Evolutionary conservation across 2,888 invertebrate species (phyloP).

Genomic region (Unio pictorum): DNA sequence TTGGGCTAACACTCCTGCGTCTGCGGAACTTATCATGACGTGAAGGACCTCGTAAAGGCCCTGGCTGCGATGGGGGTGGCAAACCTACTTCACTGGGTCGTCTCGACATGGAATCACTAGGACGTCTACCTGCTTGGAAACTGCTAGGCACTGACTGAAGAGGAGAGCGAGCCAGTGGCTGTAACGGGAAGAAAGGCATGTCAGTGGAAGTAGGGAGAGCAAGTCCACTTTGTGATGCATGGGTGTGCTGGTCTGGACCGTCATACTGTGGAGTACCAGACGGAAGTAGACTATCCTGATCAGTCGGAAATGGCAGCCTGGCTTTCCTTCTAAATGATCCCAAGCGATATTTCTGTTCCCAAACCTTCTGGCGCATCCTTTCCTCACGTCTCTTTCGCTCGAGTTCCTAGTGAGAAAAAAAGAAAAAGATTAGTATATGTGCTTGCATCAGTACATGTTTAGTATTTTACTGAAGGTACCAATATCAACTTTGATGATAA

Average conservation of each 20-base stretch:
- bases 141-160: neutral
- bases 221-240: conserved; percentile 5
- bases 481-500: neutral
- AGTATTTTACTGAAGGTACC: too few species aligned
- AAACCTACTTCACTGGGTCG: conserved; percentile 26
- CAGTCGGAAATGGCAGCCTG: conserved; percentile 47
- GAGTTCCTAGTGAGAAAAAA: conserved; percentile 54
- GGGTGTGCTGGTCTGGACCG: conserved; percentile 3
- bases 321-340: conserved; percentile 60
- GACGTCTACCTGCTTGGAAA: neutral
- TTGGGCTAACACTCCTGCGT: conserved; percentile 50
- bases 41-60: conserved; percentile 9
- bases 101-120: conserved; percentile 9
- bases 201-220: conserved; percentile 1
- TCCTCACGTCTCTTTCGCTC: conserved; percentile 69
- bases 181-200: conserved; percentile 2
- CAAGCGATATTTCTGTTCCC: conserved; percentile 67
- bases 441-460: too few species aligned
- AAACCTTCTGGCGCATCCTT: conserved; percentile 65
- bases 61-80: conserved; percentile 4
- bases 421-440: too few species aligned
- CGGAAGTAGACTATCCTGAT: conserved; percentile 36
- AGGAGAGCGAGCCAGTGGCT: neutral
- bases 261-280: conserved; percentile 11
- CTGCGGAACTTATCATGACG: conserved; percentile 42